These are phyloP conservation scores for Coilia nasus DNA, from an alignment of 2,797 vertebrate genomes.

Conservation along the genomic window DNA sequence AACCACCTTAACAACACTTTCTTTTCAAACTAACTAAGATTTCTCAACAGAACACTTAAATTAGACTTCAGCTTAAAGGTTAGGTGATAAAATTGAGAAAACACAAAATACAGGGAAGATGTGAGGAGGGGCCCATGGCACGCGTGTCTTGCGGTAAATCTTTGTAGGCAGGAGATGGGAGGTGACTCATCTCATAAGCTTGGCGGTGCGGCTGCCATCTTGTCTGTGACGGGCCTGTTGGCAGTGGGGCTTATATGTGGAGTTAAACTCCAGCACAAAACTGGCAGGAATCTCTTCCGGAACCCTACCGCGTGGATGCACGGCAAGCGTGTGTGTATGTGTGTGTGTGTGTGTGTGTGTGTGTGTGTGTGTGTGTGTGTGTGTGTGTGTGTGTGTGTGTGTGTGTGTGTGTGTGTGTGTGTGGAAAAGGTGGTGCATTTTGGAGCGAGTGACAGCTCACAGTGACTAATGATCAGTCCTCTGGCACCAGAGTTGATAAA, in stretches of 20 bases:
- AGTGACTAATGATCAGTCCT: not conserved
- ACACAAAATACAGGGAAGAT: too few relatives aligned
- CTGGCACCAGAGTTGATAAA: not conserved
- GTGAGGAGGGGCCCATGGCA: not conserved
- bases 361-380: too few relatives aligned
- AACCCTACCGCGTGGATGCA: too few relatives aligned
- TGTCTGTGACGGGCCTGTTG: not conserved
- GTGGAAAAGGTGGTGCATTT: not conserved
- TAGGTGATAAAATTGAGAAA: too few relatives aligned
- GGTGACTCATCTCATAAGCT: slow-evolving; percentile 12
- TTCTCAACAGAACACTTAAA: too few relatives aligned
- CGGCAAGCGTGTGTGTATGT: too few relatives aligned
- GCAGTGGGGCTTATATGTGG: not conserved
- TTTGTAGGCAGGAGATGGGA: not conserved
- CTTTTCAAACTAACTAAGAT: too few relatives aligned
- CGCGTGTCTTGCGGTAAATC: not conserved
- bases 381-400: too few relatives aligned
- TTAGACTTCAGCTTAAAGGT: too few relatives aligned
- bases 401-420: too few relatives aligned
- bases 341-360: too few relatives aligned
- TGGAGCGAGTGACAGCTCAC: not conserved
- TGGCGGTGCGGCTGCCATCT: not conserved
- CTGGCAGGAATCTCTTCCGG: not conserved
- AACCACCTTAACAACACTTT: too few relatives aligned
- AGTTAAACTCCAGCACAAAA: not conserved